Evolutionary conservation across 2,797 vertebrate species (phyloP).

Genomic region (Etheostoma nigrum): DNA sequence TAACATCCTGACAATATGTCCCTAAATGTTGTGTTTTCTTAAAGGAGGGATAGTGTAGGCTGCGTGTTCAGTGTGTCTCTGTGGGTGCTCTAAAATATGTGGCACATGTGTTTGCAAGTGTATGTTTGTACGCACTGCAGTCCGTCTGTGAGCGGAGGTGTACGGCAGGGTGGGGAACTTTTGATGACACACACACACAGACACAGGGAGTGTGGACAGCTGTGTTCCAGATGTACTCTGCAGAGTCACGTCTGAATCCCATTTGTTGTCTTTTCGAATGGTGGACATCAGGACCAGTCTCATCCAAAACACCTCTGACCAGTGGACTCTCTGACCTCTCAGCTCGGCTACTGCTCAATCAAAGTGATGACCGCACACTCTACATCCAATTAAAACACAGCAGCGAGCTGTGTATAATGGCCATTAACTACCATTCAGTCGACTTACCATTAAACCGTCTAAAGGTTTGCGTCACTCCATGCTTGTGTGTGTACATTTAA

Average conservation of each 20-base stretch:
- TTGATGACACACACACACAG: slow-evolving; percentile 67
- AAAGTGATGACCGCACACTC: slow-evolving; percentile 14
- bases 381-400: slow-evolving; percentile 5
- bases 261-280: slow-evolving; percentile 78
- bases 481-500: background rate
- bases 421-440: background rate
- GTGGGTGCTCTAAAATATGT: slow-evolving; percentile 10
- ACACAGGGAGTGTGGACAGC: slow-evolving; percentile 66
- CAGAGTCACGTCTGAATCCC: slow-evolving; percentile 74
- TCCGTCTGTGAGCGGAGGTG: slow-evolving; percentile 48
- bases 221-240: slow-evolving; percentile 77
- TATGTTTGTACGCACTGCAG: slow-evolving; percentile 34
- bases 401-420: background rate
- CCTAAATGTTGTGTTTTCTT: too few species aligned
- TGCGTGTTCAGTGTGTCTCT: slow-evolving; percentile 19
- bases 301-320: slow-evolving; percentile 59
- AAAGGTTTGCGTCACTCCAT: background rate
- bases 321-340: slow-evolving; percentile 56
- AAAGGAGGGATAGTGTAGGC: background rate
- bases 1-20: background rate
- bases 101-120: slow-evolving; percentile 21
- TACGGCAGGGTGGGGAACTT: slow-evolving; percentile 57
- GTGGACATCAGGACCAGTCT: slow-evolving; percentile 59
- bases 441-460: background rate
- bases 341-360: slow-evolving; percentile 59